Conservation (phyloP, 1,140 invertebrate species). For the Globodera rostochiensis region DNA sequence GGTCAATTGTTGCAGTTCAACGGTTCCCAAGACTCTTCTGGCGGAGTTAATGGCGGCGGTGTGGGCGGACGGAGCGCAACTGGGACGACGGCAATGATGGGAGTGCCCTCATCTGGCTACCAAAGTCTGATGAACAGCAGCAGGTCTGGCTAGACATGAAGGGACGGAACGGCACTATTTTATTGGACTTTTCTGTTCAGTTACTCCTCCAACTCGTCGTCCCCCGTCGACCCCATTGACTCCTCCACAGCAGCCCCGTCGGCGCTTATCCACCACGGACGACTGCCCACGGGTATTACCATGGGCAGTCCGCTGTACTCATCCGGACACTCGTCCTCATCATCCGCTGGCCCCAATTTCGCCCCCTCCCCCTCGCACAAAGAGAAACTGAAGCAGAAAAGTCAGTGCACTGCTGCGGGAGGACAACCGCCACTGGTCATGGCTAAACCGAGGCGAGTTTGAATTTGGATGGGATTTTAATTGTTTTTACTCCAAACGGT, state of each 20-base stretch:
- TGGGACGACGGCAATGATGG: slow-evolving; percentile 2
- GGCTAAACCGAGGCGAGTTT: slow-evolving; percentile 7
- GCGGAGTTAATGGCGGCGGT: background rate
- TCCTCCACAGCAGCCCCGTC: background rate
- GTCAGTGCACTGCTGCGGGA: background rate
- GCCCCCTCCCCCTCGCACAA: background rate
- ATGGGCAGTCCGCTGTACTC: slow-evolving; percentile 44
- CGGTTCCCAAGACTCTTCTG: background rate
- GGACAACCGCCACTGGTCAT: background rate
- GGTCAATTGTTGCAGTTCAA: background rate
- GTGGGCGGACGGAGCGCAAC: background rate
- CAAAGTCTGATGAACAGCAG: slow-evolving; percentile 57
- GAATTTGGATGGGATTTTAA: background rate
- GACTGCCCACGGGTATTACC: slow-evolving; percentile 8
- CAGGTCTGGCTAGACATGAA: slow-evolving; percentile 12
- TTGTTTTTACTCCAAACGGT: background rate
- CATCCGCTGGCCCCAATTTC: background rate
- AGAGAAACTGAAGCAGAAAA: background rate
- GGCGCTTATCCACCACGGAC: slow-evolving; percentile 27
- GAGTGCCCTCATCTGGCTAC: slow-evolving; percentile 48
- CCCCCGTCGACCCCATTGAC: slow-evolving; percentile 19
- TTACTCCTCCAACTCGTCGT: slow-evolving; percentile 30
- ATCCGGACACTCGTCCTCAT: slow-evolving; percentile 6
- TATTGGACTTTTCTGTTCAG: background rate
- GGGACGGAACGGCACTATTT: background rate